Conservation (phyloP, 1,140 invertebrate species). For the Bombus difficillimus region DNA sequence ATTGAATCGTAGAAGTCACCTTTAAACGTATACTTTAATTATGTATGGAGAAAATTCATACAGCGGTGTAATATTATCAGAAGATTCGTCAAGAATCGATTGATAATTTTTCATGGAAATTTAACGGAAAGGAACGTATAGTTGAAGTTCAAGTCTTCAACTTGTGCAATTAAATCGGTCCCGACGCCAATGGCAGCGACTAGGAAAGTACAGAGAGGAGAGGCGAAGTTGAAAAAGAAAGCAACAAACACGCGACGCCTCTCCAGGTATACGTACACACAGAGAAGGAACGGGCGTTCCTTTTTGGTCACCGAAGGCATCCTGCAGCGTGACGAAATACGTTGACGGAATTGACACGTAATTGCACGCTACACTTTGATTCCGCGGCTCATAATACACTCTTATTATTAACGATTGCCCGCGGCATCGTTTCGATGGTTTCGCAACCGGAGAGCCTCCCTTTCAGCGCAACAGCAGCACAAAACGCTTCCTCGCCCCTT, state of each 20-base stretch:
- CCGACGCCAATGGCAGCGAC: neutral
- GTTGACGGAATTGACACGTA: slow-evolving; percentile 71
- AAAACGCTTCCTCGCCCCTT: slow-evolving; percentile 34
- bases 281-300: slow-evolving; percentile 5
- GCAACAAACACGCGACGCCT: neutral
- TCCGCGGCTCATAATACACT: slow-evolving; percentile 62
- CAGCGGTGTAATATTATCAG: neutral
- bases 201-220: neutral
- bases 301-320: slow-evolving; percentile 47
- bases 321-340: slow-evolving; percentile 64
- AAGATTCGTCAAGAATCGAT: neutral
- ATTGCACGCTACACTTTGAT: slow-evolving; percentile 66
- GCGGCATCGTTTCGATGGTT: slow-evolving; percentile 61
- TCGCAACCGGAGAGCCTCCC: slow-evolving; percentile 58
- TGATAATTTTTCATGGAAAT: neutral
- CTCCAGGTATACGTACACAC: neutral
- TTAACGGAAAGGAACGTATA: neutral
- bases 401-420: slow-evolving; percentile 68
- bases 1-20: too few species aligned
- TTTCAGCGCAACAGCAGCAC: slow-evolving; percentile 51
- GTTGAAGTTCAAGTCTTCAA: neutral
- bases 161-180: neutral
- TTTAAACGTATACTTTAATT: too few species aligned
- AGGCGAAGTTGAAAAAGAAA: slow-evolving; percentile 3
- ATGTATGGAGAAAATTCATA: neutral